Conservation (phyloP, 2,888 invertebrate species). For the Rhodophaea formosa region DNA sequence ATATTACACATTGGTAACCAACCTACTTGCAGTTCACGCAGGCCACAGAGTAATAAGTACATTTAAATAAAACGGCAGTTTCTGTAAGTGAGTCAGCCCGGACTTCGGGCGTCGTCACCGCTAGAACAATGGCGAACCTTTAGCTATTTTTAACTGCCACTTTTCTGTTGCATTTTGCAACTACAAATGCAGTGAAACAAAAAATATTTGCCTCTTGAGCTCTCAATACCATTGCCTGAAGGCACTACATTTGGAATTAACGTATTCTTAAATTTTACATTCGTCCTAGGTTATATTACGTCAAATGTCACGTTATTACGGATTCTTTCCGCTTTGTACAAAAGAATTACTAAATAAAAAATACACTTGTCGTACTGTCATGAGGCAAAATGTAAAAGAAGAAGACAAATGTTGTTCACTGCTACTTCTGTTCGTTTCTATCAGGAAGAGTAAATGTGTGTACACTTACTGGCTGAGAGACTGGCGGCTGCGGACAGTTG, state of each 20-base stretch:
- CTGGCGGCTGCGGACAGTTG: conserved; percentile 86
- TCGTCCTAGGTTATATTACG: too few relatives aligned
- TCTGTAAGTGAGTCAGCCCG: conserved; percentile 4
- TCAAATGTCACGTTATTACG: too few relatives aligned
- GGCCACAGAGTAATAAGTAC: neutral
- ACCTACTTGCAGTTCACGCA: neutral
- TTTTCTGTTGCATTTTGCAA: neutral
- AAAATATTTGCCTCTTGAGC: neutral
- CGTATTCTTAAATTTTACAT: too few relatives aligned
- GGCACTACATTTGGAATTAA: neutral
- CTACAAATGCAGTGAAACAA: neutral
- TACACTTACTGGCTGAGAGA: conserved; percentile 86
- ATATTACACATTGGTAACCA: neutral
- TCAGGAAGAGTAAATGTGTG: too few relatives aligned
- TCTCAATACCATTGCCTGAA: neutral
- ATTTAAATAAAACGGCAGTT: conserved; percentile 13
- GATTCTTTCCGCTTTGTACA: too few relatives aligned
- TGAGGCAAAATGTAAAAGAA: too few relatives aligned
- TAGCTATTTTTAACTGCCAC: conserved; percentile 2
- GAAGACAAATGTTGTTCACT: too few relatives aligned
- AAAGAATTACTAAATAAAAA: too few relatives aligned
- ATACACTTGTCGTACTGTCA: too few relatives aligned
- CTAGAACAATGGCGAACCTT: conserved; percentile 4
- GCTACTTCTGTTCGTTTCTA: too few relatives aligned
- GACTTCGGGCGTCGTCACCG: neutral